Percentiles rank a stretch among this genome's conserved stretches.
Evolutionary conservation across 1,140 invertebrate genomes (phyloP).

Genomic region (Diorhabda sublineata): DNA sequence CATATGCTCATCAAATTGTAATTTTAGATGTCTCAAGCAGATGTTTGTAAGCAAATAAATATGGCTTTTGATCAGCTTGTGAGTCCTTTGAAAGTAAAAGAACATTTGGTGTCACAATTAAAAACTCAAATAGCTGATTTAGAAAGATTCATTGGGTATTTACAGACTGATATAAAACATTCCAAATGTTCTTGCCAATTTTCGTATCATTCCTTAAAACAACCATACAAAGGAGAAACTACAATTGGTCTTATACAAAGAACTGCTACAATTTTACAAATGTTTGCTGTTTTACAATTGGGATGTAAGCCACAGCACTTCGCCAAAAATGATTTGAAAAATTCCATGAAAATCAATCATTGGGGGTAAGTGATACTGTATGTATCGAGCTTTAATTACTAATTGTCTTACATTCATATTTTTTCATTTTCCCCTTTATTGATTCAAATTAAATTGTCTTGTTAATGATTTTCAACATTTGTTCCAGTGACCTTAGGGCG

Average conservation of each 20-base stretch:
- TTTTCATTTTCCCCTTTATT: neutral
- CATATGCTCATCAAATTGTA: neutral
- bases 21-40: conserved; percentile 53
- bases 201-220: conserved; percentile 54
- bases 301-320: conserved; percentile 74
- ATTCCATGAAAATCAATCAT: conserved; percentile 78
- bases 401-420: neutral
- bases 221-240: conserved; percentile 47
- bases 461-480: neutral
- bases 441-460: neutral
- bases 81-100: conserved; percentile 93
- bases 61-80: conserved; percentile 74
- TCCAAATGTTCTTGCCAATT: conserved; percentile 61
- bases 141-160: conserved; percentile 93
- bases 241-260: conserved; percentile 74
- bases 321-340: conserved; percentile 80
- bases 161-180: conserved; percentile 72
- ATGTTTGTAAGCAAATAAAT: conserved; percentile 61
- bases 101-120: conserved; percentile 88
- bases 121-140: conserved; percentile 96
- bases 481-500: conserved; percentile 79
- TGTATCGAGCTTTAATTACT: too few relatives aligned
- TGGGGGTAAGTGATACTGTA: conserved; percentile 67
- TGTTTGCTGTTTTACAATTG: conserved; percentile 89
- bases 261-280: conserved; percentile 81